Conservation (phyloP, 2,797 vertebrate genomes). For the Phataginus tetradactyla region DNA sequence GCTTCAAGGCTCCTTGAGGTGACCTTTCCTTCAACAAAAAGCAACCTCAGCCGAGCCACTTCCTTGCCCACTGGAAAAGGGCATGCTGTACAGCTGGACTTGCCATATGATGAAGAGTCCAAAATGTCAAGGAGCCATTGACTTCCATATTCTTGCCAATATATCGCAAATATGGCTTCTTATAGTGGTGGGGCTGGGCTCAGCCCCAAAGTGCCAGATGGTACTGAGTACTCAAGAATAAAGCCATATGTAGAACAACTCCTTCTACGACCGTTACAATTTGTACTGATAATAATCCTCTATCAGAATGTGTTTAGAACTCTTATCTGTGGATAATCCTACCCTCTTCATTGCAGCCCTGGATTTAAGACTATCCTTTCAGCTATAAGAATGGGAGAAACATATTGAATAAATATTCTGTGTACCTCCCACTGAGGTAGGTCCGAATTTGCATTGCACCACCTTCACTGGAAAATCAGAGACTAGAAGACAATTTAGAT, state of each 20-base stretch:
- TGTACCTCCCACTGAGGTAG: not conserved
- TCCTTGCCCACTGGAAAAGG: constrained; percentile 39
- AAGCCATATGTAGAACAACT: constrained; percentile 70
- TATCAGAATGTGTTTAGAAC: constrained; percentile 57
- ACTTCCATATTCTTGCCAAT: constrained; percentile 37
- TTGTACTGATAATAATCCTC: constrained; percentile 64
- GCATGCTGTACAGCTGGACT: constrained; percentile 45
- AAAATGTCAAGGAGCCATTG: constrained; percentile 74
- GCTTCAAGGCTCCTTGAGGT: not conserved
- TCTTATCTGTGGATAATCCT: not conserved
- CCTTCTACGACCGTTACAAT: constrained; percentile 60
- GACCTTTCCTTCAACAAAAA: constrained; percentile 61
- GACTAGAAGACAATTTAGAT: not conserved
- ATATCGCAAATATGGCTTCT: constrained; percentile 35
- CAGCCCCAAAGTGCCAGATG: constrained; percentile 74
- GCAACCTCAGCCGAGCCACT: constrained; percentile 27
- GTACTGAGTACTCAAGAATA: constrained; percentile 56
- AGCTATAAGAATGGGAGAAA: not conserved
- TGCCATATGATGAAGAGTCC: constrained; percentile 49
- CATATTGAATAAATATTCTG: not conserved
- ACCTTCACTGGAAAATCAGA: not conserved
- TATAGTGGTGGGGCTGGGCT: constrained; percentile 61
- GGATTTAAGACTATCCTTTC: not conserved
- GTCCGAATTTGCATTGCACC: not conserved
- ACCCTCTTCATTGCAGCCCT: constrained; percentile 5